Evolutionary conservation across 2,797 vertebrate species (phyloP).

Genomic region (Streptopelia turtur): DNA sequence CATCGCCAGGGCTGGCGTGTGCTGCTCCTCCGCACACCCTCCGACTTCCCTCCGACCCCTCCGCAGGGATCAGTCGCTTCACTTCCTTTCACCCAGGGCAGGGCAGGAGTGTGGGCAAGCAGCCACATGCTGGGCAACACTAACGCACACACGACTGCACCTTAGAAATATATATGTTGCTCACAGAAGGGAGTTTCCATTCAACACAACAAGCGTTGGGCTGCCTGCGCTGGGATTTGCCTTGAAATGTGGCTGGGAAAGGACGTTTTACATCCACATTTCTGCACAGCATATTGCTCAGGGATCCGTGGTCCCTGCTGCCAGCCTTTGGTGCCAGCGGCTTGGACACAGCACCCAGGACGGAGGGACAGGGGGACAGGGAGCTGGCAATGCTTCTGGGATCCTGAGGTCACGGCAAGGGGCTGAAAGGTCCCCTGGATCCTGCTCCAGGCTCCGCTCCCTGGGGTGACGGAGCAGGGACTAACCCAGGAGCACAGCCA

Average conservation of each 20-base stretch:
- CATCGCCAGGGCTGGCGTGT: fast-evolving
- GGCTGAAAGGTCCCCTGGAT: background rate
- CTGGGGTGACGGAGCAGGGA: background rate
- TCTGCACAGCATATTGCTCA: fast-evolving
- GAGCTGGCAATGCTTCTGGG: background rate
- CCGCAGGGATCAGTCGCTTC: background rate
- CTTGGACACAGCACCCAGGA: background rate
- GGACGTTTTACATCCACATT: background rate
- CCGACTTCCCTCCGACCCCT: background rate
- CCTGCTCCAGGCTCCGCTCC: background rate
- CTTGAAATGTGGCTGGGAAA: background rate
- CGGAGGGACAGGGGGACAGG: too few relatives aligned
- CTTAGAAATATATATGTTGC: background rate
- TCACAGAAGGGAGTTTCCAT: background rate
- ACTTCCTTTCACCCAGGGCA: background rate
- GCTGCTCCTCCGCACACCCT: background rate
- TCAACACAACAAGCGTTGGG: background rate
- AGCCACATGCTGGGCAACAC: background rate
- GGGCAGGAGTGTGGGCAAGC: background rate
- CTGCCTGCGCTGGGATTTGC: background rate
- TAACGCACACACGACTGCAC: background rate
- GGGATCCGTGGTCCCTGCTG: background rate
- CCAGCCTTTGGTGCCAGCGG: background rate
- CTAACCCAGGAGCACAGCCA: background rate
- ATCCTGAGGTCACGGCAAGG: fast-evolving